phyloP scores from a whole-genome alignment of 2,797 vertebrate genomes.

The Podarcis lilfordi region DNA sequence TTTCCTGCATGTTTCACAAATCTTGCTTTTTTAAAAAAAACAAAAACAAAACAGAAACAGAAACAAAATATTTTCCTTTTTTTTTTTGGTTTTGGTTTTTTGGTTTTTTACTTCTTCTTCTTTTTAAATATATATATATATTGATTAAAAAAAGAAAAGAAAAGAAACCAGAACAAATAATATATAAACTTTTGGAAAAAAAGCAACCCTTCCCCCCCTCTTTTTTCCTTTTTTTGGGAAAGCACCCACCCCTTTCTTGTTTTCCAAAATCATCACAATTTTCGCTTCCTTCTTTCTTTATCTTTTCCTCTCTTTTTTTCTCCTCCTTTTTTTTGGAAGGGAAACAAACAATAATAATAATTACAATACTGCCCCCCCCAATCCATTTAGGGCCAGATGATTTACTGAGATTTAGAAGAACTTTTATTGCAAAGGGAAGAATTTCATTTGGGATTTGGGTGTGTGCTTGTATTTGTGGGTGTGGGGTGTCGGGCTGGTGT shows the following conservation, averaged over 20 bases:
- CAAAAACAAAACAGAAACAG: too few species aligned
- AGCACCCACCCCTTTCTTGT: background rate
- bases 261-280: background rate
- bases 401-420: background rate
- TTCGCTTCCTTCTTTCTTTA: conserved; percentile 9
- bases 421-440: background rate
- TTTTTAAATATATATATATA: background rate
- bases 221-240: conserved; percentile 51
- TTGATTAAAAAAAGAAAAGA: background rate
- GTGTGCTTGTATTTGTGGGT: too few species aligned
- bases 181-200: conserved; percentile 54
- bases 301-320: background rate
- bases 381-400: background rate
- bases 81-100: conserved; percentile 26
- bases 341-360: background rate
- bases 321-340: background rate
- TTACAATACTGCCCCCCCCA: background rate
- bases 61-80: conserved; percentile 18
- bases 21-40: conserved; percentile 41
- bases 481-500: too few species aligned
- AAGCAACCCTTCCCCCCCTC: conserved; percentile 37
- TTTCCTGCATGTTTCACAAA: conserved; percentile 75
- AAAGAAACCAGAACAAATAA: conserved; percentile 20
- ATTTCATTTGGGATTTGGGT: too few species aligned
- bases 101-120: conserved; percentile 17